Evolutionary conservation across 2,888 invertebrate species (phyloP), one percentile per base, ranked within the genome.

Genomic region (Trichopria drosophilae): DNA sequence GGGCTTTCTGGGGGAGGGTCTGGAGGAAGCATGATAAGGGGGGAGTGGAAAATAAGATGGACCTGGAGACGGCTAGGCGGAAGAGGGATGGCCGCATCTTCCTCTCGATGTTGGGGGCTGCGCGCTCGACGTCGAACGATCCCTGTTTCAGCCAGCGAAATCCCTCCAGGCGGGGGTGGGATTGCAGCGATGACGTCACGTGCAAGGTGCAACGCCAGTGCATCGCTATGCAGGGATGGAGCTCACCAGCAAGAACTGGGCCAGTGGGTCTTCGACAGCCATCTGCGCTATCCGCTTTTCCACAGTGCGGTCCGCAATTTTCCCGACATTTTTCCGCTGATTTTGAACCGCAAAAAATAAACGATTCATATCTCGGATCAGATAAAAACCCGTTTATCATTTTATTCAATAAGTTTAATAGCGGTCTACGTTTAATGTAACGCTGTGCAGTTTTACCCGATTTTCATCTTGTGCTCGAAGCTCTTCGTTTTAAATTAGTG

Each of bases 211-310:
- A 67, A 62, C 65, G 61, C 53, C 60, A 61, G 63, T 67, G 67
- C 65, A 64, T 55, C 64, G 64, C 64, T 62, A 61, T 35, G 53
- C 48, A 65, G 69, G 61, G 68, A 67, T 64, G 63, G 62, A 63
- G 66, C 63, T 61, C 62, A 58, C 58, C 60, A 58, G 57, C 59
- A 57, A 63, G 68, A 73, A 72, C 67, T 73, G 72, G 72, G 72
- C 72, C 71, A 73, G 72, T 73, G 68, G 72, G 72, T 70, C 71
- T 72, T 53, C 16, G 63, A 65, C 68, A 67, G 67, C 66, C 71
- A 71, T 71, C 70, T 69, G 70, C 64, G 69, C n/a, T n/a, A 69
- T 62, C 65, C 64, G 54, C 54, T 57, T 54, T 53, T 26, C 26
- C n/a, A 26, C n/a, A 26, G 7, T 26, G 9, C 26, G 26, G 26